phyloP scores from a whole-genome alignment of 2,113 vertebrate genomes.

The Euleptes europaea region DNA sequence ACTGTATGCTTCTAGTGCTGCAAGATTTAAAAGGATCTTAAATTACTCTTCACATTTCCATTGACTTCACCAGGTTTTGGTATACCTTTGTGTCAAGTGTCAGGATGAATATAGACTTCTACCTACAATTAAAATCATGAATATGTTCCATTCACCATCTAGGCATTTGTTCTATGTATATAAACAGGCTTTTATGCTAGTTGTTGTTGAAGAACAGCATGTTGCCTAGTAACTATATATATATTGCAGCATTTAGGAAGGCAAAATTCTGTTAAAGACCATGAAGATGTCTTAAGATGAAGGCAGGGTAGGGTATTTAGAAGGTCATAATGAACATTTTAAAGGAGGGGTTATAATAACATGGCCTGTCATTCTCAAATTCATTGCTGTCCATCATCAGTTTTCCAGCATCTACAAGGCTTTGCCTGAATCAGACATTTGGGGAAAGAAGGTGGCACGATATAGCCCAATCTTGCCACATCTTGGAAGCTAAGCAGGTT shows the following conservation, averaged over 20 bases:
- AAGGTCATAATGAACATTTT: no score
- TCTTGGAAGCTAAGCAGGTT: no score
- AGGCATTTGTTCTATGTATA: not conserved
- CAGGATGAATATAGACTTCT: not conserved
- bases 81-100: not conserved
- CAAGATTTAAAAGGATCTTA: not conserved
- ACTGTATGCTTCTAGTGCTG: not conserved
- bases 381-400: no score
- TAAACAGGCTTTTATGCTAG: not conserved
- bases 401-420: no score
- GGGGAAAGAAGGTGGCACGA: no score
- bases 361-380: no score
- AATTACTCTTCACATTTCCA: not conserved
- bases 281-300: not conserved
- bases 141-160: not conserved
- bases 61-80: not conserved
- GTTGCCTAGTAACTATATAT: not conserved
- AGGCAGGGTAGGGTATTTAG: not conserved
- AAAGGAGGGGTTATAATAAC: no score
- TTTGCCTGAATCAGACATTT: no score
- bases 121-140: not conserved
- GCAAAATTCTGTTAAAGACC: not conserved
- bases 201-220: not conserved
- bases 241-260: not conserved
- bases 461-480: no score